Evolutionary conservation across 2,888 invertebrate genomes (phyloP), one percentile per base, ranked within the genome.

Genomic region (Drosophila antonietae): DNA sequence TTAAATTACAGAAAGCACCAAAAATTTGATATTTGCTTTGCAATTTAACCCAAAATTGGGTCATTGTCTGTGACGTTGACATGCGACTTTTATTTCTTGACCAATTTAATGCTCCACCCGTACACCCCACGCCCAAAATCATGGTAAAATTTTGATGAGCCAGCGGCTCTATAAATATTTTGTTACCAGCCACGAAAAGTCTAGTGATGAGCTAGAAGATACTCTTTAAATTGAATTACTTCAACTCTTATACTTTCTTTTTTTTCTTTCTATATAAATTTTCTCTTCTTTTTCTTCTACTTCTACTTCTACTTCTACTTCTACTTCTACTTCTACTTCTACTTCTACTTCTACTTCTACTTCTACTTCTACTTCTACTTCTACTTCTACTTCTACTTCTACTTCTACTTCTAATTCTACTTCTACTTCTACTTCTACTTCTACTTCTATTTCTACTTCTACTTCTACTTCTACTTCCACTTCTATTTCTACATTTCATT

Each of bases 1-100:
- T 15, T 41, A 15, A 33, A 52, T 35, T 53, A 20, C 23, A 2
- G 15, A 53, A 1, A 53, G 10, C 33, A 0, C 2, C 39, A 47
- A 41, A 31, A 57, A 20, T 49, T 63, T 51, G 57, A 64, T 46
- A 43, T 37, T 51, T 49, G 39, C 10, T 46, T 49, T 46, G 31
- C 60, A 66, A 67, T 61, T 70, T 58, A 39, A 10, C 20, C 1
- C 35, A 52, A 84, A 84, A 71, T 68, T 88, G 68, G 82, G 88
- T 84, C 85, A 84, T 68, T 84, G 69, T 68, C 73, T 76, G 69
- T 51, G 53, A 63, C 57, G 65, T 31, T 14, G 49, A n/a, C 31
- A 10, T 14, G 31, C 52, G 23, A 52, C 52, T 18, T 53, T 9
- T 18, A 52, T 15, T 37, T 55, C 73, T 86, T 75, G 61, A 58